phyloP scores from a whole-genome alignment of 2,888 invertebrate genomes.

The Lissocephala sabroskyi region DNA sequence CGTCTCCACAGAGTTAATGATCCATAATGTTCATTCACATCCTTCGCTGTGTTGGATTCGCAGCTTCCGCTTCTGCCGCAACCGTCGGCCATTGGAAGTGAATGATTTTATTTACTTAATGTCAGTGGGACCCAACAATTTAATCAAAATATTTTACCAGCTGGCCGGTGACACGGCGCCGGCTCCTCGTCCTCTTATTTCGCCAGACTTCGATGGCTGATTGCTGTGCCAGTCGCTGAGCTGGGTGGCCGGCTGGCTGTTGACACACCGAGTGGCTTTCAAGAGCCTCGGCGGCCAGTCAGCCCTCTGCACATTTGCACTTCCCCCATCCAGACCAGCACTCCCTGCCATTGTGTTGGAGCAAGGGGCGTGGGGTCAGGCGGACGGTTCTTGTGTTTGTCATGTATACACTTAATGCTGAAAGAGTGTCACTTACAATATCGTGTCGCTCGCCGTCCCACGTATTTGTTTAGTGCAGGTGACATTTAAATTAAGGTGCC shows the following conservation, averaged over 20 bases:
- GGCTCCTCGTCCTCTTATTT: too few species aligned
- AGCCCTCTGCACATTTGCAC: background rate
- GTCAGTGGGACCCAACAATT: slow-evolving; percentile 19
- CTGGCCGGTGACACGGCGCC: slow-evolving; percentile 15
- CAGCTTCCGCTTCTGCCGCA: too few species aligned
- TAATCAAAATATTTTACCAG: slow-evolving; percentile 53
- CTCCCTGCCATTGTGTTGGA: too few species aligned
- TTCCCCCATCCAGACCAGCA: too few species aligned
- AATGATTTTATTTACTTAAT: too few species aligned
- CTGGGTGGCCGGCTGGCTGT: slow-evolving; percentile 12
- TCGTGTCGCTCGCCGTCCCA: slow-evolving; percentile 25
- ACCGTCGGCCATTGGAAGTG: too few species aligned
- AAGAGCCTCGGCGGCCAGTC: background rate
- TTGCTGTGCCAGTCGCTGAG: too few species aligned
- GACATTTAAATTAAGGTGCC: slow-evolving; percentile 60
- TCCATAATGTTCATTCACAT: slow-evolving; percentile 64
- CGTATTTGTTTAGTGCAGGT: slow-evolving; percentile 60
- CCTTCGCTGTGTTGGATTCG: too few species aligned
- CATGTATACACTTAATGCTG: slow-evolving; percentile 63
- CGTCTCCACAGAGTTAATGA: slow-evolving; percentile 64
- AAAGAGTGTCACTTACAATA: slow-evolving; percentile 62
- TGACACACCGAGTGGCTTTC: slow-evolving; percentile 47
- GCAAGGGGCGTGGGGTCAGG: too few species aligned
- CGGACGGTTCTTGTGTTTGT: too few species aligned
- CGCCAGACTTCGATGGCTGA: too few species aligned